These are phyloP conservation scores for Hylomyscus alleni DNA, from an alignment of 2,797 vertebrate genomes.

Conservation along the genomic window DNA sequence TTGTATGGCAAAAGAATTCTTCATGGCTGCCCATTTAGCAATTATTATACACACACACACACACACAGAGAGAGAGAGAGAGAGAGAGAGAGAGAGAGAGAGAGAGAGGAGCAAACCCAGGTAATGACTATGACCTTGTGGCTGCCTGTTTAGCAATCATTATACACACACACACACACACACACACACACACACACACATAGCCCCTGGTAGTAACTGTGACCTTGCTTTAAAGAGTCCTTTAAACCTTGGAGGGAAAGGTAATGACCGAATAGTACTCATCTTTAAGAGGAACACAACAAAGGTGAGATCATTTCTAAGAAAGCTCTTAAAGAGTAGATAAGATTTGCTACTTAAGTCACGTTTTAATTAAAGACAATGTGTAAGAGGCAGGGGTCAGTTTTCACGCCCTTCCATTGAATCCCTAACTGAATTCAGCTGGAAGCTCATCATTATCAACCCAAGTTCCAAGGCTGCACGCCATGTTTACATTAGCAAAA, in stretches of 20 bases:
- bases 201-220: neutral
- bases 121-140: neutral
- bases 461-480: neutral
- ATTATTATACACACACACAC: neutral
- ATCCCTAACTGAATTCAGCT: conserved; percentile 39
- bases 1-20: neutral
- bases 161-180: neutral
- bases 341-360: conserved; percentile 25
- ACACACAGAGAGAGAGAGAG: neutral
- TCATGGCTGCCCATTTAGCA: neutral
- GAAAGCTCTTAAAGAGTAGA: neutral
- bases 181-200: neutral
- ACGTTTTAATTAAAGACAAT: conserved; percentile 40
- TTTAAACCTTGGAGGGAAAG: conserved; percentile 4
- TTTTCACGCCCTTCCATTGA: conserved; percentile 28
- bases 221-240: conserved; percentile 22
- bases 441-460: conserved; percentile 4
- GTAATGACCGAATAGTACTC: neutral
- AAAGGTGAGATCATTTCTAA: neutral
- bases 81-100: rapidly evolving
- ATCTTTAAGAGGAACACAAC: neutral
- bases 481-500: conserved; percentile 38
- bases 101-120: neutral
- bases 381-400: neutral
- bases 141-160: neutral